Evolutionary conservation across 2,113 vertebrate species (phyloP), one percentile per base, ranked within the genome.

Genomic region (Xiphorhynchus elegans): DNA sequence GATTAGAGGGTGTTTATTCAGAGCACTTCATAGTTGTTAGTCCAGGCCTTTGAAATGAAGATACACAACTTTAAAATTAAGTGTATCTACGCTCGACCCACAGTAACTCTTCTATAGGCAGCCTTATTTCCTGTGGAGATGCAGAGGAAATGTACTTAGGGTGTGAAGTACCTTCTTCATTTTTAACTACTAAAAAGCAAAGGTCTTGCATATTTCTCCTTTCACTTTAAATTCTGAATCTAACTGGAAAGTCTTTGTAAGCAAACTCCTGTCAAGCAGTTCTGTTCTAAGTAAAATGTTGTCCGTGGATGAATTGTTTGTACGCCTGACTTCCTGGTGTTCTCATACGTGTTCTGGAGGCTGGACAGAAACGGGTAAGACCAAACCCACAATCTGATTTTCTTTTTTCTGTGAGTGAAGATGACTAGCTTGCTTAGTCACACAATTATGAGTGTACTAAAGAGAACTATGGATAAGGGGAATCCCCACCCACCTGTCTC

Each of bases 281-380:
- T 50, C 56, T 63, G 4, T 95, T 94, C 89, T 91, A 92, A 88
- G 70, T 95, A 95, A 96, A 92, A 88, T 68, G 63, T 84, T 84
- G 87, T 58, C 82, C 72, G 40, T 85, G 83, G 87, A 87, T 73
- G 49, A 59, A 82, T 31, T 93, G 39, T 72, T 74, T 84, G 39
- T 58, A 69, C 1, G 31, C 31, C 35, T 68, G 75, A 62, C 25
- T 95, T 93, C 94, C 63, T 96, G 76, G 58, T 58, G 42, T 84
- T 87, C n/a, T 95, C 76, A 3, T 68, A 70, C 35, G 35, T 77
- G n/a, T 70, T 66, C 86, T 77, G 88, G 92, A 92, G 74, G 74
- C 96, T 97, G 85, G 64, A 91, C 70, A 95, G 73, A 96, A 96
- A 89, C 50, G 97, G 97, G 96, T 97, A 94, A 87, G 95, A 94